Percentiles rank a stretch among this genome's conserved stretches.
Evolutionary conservation across 2,797 vertebrate genomes (phyloP).

Genomic region (Lophius americanus): DNA sequence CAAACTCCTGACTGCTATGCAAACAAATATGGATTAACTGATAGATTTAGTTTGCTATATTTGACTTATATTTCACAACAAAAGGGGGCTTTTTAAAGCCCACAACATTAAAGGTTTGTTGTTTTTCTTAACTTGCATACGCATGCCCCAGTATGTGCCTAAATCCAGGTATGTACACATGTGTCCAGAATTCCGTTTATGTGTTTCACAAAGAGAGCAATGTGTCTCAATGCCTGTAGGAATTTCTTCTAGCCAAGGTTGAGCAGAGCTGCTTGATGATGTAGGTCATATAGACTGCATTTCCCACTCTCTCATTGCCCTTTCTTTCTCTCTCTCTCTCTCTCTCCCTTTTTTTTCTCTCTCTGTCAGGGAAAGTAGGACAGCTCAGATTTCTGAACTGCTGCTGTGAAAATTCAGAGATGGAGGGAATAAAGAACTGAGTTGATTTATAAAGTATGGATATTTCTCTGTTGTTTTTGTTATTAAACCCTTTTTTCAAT

Average conservation of each 20-base stretch:
- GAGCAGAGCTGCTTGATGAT: constrained; percentile 80
- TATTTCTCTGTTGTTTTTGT: neutral
- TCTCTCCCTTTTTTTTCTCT: constrained; percentile 10
- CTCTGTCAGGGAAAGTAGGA: constrained; percentile 78
- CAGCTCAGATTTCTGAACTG: constrained; percentile 81
- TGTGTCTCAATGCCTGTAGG: constrained; percentile 69
- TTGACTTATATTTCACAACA: neutral
- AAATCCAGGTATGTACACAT: constrained; percentile 21
- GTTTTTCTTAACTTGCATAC: neutral
- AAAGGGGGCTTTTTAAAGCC: neutral
- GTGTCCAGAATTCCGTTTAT: constrained; percentile 26
- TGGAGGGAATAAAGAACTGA: constrained; percentile 29
- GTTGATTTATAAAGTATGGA: neutral
- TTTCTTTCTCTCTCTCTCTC: constrained; percentile 20
- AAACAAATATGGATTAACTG: neutral
- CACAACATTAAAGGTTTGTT: neutral
- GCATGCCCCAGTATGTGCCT: constrained; percentile 4
- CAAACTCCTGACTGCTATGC: neutral
- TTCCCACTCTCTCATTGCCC: constrained; percentile 33
- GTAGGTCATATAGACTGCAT: constrained; percentile 83
- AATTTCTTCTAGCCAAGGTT: constrained; percentile 77
- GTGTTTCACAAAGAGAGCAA: constrained; percentile 54
- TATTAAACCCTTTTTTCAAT: neutral
- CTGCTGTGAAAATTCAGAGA: constrained; percentile 58
- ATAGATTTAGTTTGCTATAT: neutral